Evolutionary conservation across 2,888 invertebrate species (phyloP), one percentile per base, ranked within the genome.

Genomic region (Thereva unica): DNA sequence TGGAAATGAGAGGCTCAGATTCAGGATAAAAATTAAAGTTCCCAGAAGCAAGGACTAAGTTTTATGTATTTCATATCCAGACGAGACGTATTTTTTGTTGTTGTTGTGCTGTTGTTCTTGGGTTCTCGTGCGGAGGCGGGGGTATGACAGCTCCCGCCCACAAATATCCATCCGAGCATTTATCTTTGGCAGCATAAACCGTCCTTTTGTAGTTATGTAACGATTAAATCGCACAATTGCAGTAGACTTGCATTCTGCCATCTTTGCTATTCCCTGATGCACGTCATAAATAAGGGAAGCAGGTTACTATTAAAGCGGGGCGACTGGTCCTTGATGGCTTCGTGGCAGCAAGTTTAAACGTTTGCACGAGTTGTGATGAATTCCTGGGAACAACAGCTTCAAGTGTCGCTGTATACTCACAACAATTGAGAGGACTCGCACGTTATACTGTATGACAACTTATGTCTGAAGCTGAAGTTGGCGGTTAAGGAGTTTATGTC

Each of bases 381-480:
- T 59, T 35, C 47, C 47, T 38, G 10, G 10, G 34, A 38, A 59
- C 47, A 47, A 47, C 47, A 47, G 47, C 57, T 37, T 59, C 45
- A 38, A 59, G 57, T 47, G 47, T 47, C 23, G 23, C 23, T 23
- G 2, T 47, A 12, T 47, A 37, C 12, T 12, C 42, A 10, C 8
- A 35, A 37, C 57, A 47, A 59, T 59, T 59, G 38, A 47, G 47
- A 47, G 47, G 47, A 59, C 47, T 38, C 47, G 57, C 47, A 47
- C 57, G 45, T 59, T 34, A 59, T 47, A 23, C 23, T 23, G 47
- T 59, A 38, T 59, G 57, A 59, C 57, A 59, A 47, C 4, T 38
- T 47, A 9, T 10, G 41, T 12, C 40, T 23, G 9, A n/a, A 55
- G 12, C 3, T 6, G 5, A 47, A 8, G n/a, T 23, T 37, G 37